Evolutionary conservation across 2,113 vertebrate genomes (phyloP).

Genomic region (Hiodon alosoides): DNA sequence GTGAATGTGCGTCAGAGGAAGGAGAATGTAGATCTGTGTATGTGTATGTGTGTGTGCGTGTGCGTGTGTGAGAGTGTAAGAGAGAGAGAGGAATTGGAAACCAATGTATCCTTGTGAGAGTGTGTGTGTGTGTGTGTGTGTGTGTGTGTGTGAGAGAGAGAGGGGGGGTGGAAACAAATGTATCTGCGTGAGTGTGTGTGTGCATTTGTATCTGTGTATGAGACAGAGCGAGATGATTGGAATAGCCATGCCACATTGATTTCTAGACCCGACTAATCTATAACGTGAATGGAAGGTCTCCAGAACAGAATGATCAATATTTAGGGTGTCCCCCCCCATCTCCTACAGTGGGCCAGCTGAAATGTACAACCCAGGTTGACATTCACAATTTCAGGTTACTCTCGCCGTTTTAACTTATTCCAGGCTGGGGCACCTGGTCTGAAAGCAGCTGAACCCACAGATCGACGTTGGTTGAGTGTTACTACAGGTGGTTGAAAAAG

Average conservation of each 20-base stretch:
- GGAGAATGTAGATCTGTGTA: not conserved
- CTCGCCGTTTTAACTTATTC: too few relatives aligned
- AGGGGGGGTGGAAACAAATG: too few relatives aligned
- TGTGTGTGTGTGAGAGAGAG: not conserved
- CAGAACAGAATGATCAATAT: slow-evolving; percentile 10
- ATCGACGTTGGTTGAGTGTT: too few relatives aligned
- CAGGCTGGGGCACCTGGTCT: too few relatives aligned
- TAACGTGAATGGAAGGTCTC: not conserved
- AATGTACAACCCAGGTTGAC: too few relatives aligned
- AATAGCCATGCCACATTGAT: not conserved
- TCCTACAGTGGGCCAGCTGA: not conserved
- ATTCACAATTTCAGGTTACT: too few relatives aligned
- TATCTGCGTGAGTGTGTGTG: not conserved
- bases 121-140: not conserved
- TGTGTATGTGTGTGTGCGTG: not conserved
- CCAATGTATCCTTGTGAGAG: not conserved
- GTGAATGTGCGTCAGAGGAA: not conserved
- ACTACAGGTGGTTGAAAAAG: too few relatives aligned
- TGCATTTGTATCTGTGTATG: not conserved
- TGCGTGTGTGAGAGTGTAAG: not conserved
- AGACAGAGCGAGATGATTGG: not conserved
- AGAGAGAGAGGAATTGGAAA: not conserved
- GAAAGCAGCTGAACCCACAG: too few relatives aligned
- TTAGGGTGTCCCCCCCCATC: not conserved
- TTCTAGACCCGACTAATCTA: not conserved